These are phyloP conservation scores for Acrossocheilus fasciatus DNA, from an alignment of 2,797 vertebrate genomes.

Conservation along the genomic window DNA sequence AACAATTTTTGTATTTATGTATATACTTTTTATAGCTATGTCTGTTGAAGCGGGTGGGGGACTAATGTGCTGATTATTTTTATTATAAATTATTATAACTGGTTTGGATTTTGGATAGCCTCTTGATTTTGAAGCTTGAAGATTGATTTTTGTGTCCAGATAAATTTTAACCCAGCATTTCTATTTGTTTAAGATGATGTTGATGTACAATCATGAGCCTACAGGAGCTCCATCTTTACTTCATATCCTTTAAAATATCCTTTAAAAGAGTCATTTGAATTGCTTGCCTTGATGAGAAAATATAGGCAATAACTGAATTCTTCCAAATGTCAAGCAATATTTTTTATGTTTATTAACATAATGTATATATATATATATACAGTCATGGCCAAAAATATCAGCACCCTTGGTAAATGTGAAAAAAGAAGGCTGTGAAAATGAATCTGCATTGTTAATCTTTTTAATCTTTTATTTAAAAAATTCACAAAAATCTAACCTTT, in stretches of 20 bases:
- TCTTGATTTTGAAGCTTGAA: not conserved
- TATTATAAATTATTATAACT: not conserved
- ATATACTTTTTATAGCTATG: not conserved
- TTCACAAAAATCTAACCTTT: too few species aligned
- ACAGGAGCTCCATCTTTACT: constrained; percentile 81
- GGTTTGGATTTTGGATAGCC: not conserved
- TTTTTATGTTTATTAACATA: too few species aligned
- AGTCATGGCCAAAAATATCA: too few species aligned
- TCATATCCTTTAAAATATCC: constrained; percentile 79
- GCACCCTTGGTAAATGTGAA: too few species aligned
- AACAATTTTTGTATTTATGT: not conserved
- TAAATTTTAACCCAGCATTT: constrained; percentile 39
- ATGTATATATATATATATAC: not conserved
- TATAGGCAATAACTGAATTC: not conserved
- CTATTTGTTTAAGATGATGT: constrained; percentile 77
- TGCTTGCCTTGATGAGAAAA: not conserved
- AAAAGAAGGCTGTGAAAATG: too few species aligned
- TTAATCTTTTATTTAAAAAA: too few species aligned
- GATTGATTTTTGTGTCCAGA: not conserved
- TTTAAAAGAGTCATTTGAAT: constrained; percentile 9
- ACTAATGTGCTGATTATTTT: not conserved
- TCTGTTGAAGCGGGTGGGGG: not conserved
- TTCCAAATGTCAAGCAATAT: constrained; percentile 6
- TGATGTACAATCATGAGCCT: constrained; percentile 75
- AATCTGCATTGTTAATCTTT: too few species aligned